Evolutionary conservation across 2,113 vertebrate species (phyloP), one percentile per base, ranked within the genome.

Genomic region (Oceanodroma tethys): DNA sequence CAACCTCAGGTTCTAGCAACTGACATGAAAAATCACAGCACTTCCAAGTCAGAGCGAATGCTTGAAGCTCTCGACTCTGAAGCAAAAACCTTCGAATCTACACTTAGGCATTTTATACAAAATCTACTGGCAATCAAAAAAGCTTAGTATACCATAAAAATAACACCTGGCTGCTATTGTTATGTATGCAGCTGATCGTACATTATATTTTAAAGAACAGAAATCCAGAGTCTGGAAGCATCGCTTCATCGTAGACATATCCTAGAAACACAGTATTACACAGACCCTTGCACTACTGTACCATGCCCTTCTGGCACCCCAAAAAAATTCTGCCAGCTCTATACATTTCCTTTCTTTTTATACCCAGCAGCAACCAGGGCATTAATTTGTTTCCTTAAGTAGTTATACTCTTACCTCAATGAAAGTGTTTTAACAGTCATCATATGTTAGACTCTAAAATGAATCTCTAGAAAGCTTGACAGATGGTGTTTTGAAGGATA

Each of bases 401-500:
- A 95, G 55, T 25, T 83, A 30, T 22, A 76, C 79, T 90, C 78
- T 88, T 94, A 70, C 79, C 79, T 89, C 75, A 50, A 73, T 73
- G 50, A 95, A 83, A 95, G 48, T 50, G 81, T 93, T 86, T 94
- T 79, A 92, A 70, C 32, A 91, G 43, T 53, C 73, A 32, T 86
- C 55, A n/a, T 68, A 83, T 45, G 34, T 50, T 63, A 42, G 85
- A 82, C 55, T 91, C 63, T 25, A 59, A 95, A 95, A 79, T 6
- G 13, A 60, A 96, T 96, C 74, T 94, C 95, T 97, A 92, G 85
- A 97, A 97, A 97, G 90, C 86, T 50, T 95, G 93, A 94, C 97
- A 98, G 96, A 96, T 70, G 56, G 93, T 79, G 58, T 97, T 98
- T 95, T 88, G 90, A 92, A 97, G 90, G 80, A 92, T 90, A 95